These are phyloP conservation scores for Drosophila mimica DNA, from an alignment of 2,888 invertebrate species.

Conservation along the genomic window DNA sequence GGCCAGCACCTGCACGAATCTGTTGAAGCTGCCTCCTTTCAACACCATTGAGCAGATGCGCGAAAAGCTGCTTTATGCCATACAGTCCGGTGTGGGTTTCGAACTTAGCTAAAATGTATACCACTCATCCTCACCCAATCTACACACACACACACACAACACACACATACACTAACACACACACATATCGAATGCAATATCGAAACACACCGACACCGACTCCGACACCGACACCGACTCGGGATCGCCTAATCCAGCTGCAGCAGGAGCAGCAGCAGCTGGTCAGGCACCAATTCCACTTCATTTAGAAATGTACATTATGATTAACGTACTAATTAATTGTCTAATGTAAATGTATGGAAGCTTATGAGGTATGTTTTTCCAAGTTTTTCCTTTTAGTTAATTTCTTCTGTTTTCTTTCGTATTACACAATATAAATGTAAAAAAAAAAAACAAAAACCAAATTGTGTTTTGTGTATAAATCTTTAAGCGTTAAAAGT, in stretches of 20 bases:
- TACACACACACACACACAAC: constrained; percentile 6
- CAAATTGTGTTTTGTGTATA: constrained; percentile 18
- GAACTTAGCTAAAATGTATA: constrained; percentile 91
- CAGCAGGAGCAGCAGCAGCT: constrained; percentile 24
- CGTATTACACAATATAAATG: constrained; percentile 49
- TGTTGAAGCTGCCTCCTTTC: constrained; percentile 97
- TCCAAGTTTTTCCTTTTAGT: constrained; percentile 50
- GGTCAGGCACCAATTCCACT: constrained; percentile 59
- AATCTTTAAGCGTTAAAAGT: constrained; percentile 4
- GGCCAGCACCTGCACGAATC: constrained; percentile 99
- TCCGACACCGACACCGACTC: constrained; percentile 1
- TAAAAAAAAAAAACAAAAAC: constrained; percentile 24
- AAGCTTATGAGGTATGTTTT: constrained; percentile 74
- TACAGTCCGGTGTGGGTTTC: constrained; percentile 98
- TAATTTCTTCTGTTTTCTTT: constrained; percentile 44
- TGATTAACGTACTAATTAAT: constrained; percentile 56
- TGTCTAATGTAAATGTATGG: constrained; percentile 60
- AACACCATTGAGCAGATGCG: constrained; percentile 90
- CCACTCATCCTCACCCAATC: not conserved
- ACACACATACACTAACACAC: constrained; percentile 10
- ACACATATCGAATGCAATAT: constrained; percentile 62
- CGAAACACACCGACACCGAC: constrained; percentile 22
- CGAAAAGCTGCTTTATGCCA: constrained; percentile 95
- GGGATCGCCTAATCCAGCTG: constrained; percentile 36
- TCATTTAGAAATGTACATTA: constrained; percentile 53